Evolutionary conservation across 2,113 vertebrate species (phyloP).

Genomic region (Pteruthius melanotis): DNA sequence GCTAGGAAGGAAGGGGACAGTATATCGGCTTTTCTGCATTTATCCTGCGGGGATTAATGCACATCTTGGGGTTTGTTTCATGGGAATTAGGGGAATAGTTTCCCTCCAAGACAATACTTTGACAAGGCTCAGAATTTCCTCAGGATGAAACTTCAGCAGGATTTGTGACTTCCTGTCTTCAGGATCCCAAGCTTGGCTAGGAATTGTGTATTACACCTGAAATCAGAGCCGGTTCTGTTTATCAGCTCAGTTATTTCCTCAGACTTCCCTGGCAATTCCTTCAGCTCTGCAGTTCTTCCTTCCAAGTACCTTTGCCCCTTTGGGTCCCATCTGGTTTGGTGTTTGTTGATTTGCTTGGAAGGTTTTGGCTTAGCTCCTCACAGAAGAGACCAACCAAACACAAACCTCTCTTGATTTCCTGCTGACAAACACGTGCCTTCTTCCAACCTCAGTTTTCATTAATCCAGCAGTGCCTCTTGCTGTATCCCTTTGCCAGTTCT

Average conservation of each 20-base stretch:
- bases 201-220: rapidly evolving
- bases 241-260: neutral
- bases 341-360: neutral
- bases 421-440: neutral
- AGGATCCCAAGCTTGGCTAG: neutral
- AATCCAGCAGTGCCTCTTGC: neutral
- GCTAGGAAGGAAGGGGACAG: neutral
- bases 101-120: neutral
- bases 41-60: too few relatives aligned
- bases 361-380: neutral
- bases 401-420: neutral
- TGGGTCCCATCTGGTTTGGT: neutral
- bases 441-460: neutral
- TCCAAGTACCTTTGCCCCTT: neutral
- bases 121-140: neutral
- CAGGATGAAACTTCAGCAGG: neutral
- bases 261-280: neutral
- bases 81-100: neutral
- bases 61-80: neutral
- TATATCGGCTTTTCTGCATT: neutral
- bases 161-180: neutral
- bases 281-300: neutral
- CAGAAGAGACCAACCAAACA: neutral
- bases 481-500: neutral
- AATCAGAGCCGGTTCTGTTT: neutral